phyloP scores from a whole-genome alignment of 2,888 invertebrate genomes.

The Caenorhabditis sp. region DNA sequence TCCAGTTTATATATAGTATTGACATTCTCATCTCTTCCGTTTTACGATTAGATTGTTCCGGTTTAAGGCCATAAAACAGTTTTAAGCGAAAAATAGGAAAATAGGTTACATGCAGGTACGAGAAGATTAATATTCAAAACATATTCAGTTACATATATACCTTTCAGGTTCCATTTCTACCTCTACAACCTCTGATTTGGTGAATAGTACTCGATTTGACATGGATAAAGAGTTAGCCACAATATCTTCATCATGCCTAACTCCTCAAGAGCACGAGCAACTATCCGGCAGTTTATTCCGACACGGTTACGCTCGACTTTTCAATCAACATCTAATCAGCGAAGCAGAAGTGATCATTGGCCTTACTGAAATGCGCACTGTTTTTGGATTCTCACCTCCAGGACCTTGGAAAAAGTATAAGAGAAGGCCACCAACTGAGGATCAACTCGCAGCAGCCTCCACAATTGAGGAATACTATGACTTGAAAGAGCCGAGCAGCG shows the following conservation, averaged over 20 bases:
- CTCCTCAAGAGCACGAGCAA: conserved; percentile 18
- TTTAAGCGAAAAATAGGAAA: no score
- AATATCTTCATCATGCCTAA: conserved; percentile 22
- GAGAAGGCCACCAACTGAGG: conserved; percentile 9
- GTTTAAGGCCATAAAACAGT: no score
- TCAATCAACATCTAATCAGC: conserved; percentile 17
- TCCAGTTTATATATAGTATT: no score
- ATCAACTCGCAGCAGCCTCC: conserved; percentile 18
- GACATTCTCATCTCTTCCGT: no score
- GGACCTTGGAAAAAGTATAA: conserved; percentile 28
- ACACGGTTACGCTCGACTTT: conserved; percentile 8
- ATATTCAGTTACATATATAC: no score
- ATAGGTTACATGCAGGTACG: no score
- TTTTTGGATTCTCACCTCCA: conserved; percentile 26
- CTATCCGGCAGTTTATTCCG: conserved; percentile 27
- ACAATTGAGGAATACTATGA: conserved; percentile 34
- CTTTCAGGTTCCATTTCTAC: no score
- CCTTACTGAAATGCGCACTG: conserved; percentile 29
- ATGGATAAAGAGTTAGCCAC: conserved; percentile 26
- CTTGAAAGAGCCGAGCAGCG: conserved; percentile 16
- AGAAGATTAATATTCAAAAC: no score
- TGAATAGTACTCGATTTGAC: no score
- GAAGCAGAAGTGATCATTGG: conserved; percentile 27
- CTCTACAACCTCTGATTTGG: no score
- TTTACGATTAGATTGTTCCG: no score